A percentile compares a stretch with the other conserved stretches of the same genome.
Evolutionary conservation across 2,113 vertebrate species (phyloP).

Genomic region (Falco punctatus): DNA sequence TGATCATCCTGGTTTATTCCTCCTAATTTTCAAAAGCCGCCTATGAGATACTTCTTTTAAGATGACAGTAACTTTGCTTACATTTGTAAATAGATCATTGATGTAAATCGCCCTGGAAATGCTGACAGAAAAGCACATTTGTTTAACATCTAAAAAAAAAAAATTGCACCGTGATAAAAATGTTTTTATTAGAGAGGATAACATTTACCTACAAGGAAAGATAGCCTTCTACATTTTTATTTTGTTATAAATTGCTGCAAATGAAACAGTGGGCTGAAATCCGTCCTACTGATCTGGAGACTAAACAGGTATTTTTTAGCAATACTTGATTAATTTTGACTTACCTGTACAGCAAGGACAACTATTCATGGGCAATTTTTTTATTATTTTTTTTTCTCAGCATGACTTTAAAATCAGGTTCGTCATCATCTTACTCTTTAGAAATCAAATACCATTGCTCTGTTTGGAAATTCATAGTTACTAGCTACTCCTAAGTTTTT

Average conservation of each 20-base stretch:
- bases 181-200: background rate
- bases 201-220: background rate
- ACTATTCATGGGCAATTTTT: background rate
- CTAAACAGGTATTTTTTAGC: background rate
- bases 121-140: background rate
- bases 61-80: background rate
- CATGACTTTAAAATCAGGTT: background rate
- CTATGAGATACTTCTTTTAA: background rate
- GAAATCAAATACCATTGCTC: background rate
- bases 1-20: background rate
- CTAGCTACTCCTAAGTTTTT: background rate
- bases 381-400: background rate
- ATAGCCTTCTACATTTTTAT: background rate
- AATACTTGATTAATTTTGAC: background rate
- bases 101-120: background rate
- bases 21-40: background rate
- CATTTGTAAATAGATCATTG: background rate
- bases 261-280: background rate
- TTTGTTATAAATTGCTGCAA: background rate
- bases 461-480: background rate
- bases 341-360: background rate
- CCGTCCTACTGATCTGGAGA: background rate
- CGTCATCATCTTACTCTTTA: background rate
- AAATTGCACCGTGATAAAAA: background rate
- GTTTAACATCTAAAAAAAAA: background rate